Percentiles rank a stretch among this genome's conserved stretches.
Evolutionary conservation across 2,797 vertebrate species (phyloP).

Genomic region (Anguilla obscura): DNA sequence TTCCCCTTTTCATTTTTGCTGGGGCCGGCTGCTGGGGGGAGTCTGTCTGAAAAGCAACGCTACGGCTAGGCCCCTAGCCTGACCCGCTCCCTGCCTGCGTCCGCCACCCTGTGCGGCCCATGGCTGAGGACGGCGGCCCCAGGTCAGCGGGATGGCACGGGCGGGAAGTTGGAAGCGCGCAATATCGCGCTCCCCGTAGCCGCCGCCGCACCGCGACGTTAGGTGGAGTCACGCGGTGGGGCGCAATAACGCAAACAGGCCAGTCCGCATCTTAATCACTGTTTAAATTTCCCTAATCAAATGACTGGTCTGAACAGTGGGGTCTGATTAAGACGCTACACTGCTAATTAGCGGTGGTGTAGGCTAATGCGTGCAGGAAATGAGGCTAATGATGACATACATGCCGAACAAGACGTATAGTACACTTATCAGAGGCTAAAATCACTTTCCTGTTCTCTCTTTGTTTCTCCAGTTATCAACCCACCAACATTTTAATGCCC

Average conservation of each 20-base stretch:
- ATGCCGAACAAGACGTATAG: neutral
- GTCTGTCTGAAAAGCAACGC: constrained; percentile 27
- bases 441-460: neutral
- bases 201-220: neutral
- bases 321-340: neutral
- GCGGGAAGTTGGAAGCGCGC: constrained; percentile 5
- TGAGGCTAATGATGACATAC: neutral
- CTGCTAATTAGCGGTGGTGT: neutral
- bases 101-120: neutral
- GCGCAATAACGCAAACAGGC: neutral
- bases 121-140: constrained; percentile 43
- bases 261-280: neutral
- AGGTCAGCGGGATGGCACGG: constrained; percentile 56
- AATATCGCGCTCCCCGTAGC: constrained; percentile 4
- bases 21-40: neutral
- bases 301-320: neutral
- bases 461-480: neutral
- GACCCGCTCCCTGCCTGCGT: neutral
- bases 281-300: neutral
- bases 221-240: neutral
- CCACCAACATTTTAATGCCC: neutral
- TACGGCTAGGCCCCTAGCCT: neutral
- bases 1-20: neutral
- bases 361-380: neutral
- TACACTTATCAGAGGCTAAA: neutral